A percentile compares a stretch with the other conserved stretches of the same genome.
These are phyloP conservation scores for Protobothrops mucrosquamatus DNA, from an alignment of 2,113 vertebrate species.

Conservation along the genomic window DNA sequence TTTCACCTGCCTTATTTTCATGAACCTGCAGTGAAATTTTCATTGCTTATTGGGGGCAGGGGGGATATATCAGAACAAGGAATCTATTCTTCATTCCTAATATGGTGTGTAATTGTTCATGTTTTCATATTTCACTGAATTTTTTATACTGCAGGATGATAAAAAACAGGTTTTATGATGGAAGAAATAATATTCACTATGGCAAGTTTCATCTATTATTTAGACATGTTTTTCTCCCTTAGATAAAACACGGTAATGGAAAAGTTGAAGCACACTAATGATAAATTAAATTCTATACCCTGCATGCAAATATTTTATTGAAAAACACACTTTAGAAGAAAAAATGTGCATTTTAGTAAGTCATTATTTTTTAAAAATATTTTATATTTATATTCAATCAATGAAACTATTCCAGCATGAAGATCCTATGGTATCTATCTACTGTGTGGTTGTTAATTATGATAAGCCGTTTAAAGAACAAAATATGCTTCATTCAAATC, in stretches of 20 bases:
- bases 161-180: background rate
- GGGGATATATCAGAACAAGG: background rate
- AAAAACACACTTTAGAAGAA: background rate
- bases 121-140: background rate
- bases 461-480: background rate
- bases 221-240: background rate
- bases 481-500: background rate
- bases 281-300: background rate
- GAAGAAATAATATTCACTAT: background rate
- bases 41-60: background rate
- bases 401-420: background rate
- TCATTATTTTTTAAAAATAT: background rate
- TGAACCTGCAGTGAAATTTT: background rate
- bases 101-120: background rate
- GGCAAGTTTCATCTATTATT: background rate
- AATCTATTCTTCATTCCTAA: background rate
- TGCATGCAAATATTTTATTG: background rate
- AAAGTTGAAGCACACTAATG: background rate
- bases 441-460: background rate
- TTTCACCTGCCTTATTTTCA: background rate
- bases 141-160: background rate
- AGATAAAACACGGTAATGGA: background rate
- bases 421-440: background rate
- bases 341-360: background rate
- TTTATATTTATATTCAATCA: background rate